Base-by-base conservation (phyloP, 2,113 vertebrate genomes). In the Perca schrenkii region DNA sequence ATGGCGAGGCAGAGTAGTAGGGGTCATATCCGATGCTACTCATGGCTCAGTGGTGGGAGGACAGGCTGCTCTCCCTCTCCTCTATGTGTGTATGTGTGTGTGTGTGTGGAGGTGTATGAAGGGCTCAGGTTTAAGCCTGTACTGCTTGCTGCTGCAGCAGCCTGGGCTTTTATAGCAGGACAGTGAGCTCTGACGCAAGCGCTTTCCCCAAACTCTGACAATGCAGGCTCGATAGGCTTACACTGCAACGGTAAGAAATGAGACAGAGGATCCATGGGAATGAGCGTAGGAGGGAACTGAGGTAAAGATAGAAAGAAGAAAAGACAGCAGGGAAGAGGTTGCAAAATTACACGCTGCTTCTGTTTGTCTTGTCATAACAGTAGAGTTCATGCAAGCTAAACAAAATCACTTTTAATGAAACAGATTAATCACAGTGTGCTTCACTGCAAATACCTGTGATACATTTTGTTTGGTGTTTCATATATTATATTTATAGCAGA, bases 1-100 rank as follows among this genome's bases (percentile, higher is more conserved):
- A 97, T 86, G 93, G 86, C 34, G 90, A 96, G 89, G 95, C 96
- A 82, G 90, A 86, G 83, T 91, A 94, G 82, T 90, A 95, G 28
- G 93, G 94, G 87, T 95, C 95, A 87, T 92, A 94, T 81, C 94
- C 93, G 31, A 93, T 50, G 86, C 90, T 90, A 93, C 93, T 93
- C 94, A 94, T 95, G 90, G 88, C 68, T 91, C 77, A 79, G 53
- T 87, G 40, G 64, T 86, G 79, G 63, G 83, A 83, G 82, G 70
- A 69, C 64, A 52, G 81, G 76, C 77, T 91, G 89, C 89, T 92
- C 83, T 82, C 83, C 86, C 82, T 89, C 86, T 91, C 83, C 89
- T 88, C 80, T 86, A 49, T 67, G 22, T 89, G 66, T 89, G 66
- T 61, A 47, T 74, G 52, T 70, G 71, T 62, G 10, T 62, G 28